Conservation (phyloP, 1,140 invertebrate genomes). For the Cydia splendana region DNA sequence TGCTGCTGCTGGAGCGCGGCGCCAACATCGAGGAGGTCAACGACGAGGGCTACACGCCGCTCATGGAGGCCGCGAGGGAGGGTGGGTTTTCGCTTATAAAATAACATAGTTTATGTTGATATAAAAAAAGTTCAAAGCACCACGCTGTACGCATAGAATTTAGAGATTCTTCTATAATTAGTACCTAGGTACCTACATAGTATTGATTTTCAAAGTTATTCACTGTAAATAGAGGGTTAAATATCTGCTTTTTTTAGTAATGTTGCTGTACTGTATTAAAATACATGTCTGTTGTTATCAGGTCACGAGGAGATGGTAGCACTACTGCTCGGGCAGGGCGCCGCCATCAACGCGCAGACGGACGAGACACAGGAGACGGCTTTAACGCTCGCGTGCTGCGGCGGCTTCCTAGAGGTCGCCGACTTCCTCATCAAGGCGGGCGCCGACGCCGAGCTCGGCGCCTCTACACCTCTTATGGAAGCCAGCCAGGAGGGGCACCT, state of each 20-base stretch:
- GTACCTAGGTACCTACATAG: too few species aligned
- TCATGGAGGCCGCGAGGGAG: conserved; percentile 97
- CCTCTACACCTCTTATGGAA: conserved; percentile 98
- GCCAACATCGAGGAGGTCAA: conserved; percentile 99
- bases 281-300: conserved; percentile 31
- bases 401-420: conserved; percentile 98
- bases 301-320: conserved; percentile 99
- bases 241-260: not conserved
- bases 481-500: conserved; percentile 98
- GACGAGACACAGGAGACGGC: conserved; percentile 99
- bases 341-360: conserved; percentile 98
- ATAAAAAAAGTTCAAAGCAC: too few species aligned
- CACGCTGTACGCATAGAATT: too few species aligned
- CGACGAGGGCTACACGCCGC: conserved; percentile 99
- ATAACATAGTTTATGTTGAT: too few species aligned
- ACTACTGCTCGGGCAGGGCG: conserved; percentile 94
- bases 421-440: conserved; percentile 97
- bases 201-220: too few species aligned
- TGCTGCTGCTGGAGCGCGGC: conserved; percentile 96
- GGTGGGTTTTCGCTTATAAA: not conserved
- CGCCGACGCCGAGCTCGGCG: conserved; percentile 96
- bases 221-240: not conserved
- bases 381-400: conserved; percentile 97
- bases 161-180: too few species aligned
- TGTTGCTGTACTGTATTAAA: not conserved